Evolutionary conservation across 2,113 vertebrate species (phyloP), one percentile per base, ranked within the genome.

Genomic region (Callithrix jacchus): DNA sequence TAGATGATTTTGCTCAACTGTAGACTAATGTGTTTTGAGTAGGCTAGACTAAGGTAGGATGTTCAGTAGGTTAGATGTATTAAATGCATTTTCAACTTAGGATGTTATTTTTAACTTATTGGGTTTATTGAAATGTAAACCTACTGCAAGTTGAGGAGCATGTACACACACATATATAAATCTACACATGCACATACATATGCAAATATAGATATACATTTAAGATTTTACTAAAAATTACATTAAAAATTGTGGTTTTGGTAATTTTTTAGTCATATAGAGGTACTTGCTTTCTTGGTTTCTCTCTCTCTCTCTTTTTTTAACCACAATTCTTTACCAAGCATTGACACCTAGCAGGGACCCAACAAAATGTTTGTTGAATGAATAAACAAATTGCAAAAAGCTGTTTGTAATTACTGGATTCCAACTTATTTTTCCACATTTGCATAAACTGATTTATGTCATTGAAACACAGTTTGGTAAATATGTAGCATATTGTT

Each of bases 301-400:
- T 93, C 35, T 35, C 21, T 94, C 14, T 58, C 27, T 94, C 18
- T 58, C 21, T 94, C 42, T 91, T 91, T 52, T 94, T 56, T 92
- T 91, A 37, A 71, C 23, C 20, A 47, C 6, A 13, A 2, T 58
- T 89, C 23, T 68, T 82, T 61, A 47, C 30, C 45, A 89, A 92
- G 16, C 83, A 27, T 8, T 84, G 74, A n/a, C 23, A 83, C 27
- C 42, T 58, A 13, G 11, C 70, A 83, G 21, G 20, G 73, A 80
- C 30, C 93, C 37, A 79, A 27, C n/a, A 87, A 97, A 91, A 85
- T 71, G 49, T 89, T 77, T 79, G 40, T 88, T 35, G 12, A 84
- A 52, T 92, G 18, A 84, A 76, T 82, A 86, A 95, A 79, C 35
- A 47, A 71, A 95, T 73, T 74, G 12, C 13, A 95, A 88, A 88